Percentiles rank a stretch among this genome's conserved stretches.
phyloP scores from a whole-genome alignment of 2,888 invertebrate species.

The Ceramica pisi region DNA sequence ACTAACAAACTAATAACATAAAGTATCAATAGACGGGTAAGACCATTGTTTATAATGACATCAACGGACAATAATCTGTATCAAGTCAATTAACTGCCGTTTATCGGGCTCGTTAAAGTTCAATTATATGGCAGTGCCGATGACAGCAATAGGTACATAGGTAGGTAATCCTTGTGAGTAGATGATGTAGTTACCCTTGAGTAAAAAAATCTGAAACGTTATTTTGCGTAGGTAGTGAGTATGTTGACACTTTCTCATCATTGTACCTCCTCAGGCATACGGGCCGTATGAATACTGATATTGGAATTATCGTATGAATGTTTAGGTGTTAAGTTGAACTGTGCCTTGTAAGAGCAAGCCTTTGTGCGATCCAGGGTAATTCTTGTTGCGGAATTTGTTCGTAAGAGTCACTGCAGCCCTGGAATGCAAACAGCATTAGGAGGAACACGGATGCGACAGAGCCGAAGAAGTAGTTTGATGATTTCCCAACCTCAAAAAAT shows the following conservation, averaged over 20 bases:
- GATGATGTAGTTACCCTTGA: slow-evolving; percentile 12
- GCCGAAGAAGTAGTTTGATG: no score
- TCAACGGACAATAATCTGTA: slow-evolving; percentile 55
- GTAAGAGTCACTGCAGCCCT: no score
- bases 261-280: no score
- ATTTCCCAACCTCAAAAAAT: no score
- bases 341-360: no score
- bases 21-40: slow-evolving; percentile 1
- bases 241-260: background rate
- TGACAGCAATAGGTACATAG: slow-evolving; percentile 5
- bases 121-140: slow-evolving; percentile 52
- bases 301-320: no score
- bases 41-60: slow-evolving; percentile 54
- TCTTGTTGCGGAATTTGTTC: no score
- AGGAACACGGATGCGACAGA: no score
- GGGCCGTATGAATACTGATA: no score
- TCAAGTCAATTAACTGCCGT: slow-evolving; percentile 55
- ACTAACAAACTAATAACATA: slow-evolving; percentile 5
- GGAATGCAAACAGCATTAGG: no score
- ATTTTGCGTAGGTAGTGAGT: background rate
- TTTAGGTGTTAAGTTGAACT: no score
- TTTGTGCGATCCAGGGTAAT: no score
- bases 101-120: slow-evolving; percentile 63
- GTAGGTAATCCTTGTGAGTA: slow-evolving; percentile 3
- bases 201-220: background rate